Evolutionary conservation across 2,888 invertebrate genomes (phyloP), one percentile per base, ranked within the genome.

Genomic region (Seira musarum): DNA sequence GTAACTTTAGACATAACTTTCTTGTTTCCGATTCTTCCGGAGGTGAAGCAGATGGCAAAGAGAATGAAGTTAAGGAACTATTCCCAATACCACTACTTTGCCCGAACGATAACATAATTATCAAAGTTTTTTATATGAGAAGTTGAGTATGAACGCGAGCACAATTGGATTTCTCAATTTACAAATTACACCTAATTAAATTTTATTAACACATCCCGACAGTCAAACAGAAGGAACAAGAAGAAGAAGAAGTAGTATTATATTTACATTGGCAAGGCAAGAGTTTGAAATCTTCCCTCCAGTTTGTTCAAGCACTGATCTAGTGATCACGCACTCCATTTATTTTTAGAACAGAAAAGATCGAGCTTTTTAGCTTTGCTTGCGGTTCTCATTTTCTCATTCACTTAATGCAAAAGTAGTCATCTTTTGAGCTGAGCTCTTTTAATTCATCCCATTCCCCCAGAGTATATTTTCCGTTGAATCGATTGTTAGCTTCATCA

Each of bases 1-100:
- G 57, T 15, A 84, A 13, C 1, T 61, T 40, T 64, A 79, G 24
- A 63, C 80, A 82, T 49, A 84, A 68, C 6, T 79, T 73, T 64
- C 81, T 72, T 19, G 76, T 72, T 30, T 72, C 57, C 17, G 72
- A 81, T 15, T 78, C 75, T n/a, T 17, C 15, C 13, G 35, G 3
- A 10, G 6, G 13, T 57, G 61, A 13, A 40, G 68, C 8, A 17
- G 61, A 15, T 19, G 67, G 8, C 2, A 13, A 22, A 25, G 2
- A 13, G 46, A 71, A 71, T 10, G 70, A 17, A 6, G n/a, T 49
- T n/a, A n/a, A n/a, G n/a, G n/a, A n/a, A 57, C 19, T 57, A 57
- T 61, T 35, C 24, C 30, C 13, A 65, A 68, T 60, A 60, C 57
- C 63, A 13, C 71, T 68, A 63, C 65, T 80, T 73, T 70, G 57